Conservation (phyloP, 2,113 vertebrate genomes). For the Macaca nemestrina region DNA sequence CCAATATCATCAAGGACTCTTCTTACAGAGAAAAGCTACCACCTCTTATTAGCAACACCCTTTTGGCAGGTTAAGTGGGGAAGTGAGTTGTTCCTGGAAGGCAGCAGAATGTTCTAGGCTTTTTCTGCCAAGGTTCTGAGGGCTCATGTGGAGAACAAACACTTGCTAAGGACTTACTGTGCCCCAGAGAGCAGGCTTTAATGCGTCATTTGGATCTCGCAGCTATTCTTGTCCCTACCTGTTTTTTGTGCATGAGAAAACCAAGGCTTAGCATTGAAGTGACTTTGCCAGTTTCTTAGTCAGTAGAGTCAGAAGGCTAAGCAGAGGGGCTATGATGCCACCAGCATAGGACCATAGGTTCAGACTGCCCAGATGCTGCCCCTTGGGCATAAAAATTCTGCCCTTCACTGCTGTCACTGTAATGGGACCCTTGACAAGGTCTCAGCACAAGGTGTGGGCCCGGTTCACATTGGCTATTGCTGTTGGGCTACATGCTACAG, state of each 20-base stretch:
- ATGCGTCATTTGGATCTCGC: rapidly evolving
- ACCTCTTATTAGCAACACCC: not conserved
- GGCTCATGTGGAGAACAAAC: not conserved
- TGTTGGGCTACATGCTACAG: not conserved
- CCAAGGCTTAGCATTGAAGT: not conserved
- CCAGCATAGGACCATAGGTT: not conserved
- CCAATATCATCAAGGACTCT: not conserved
- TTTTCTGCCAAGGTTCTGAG: not conserved
- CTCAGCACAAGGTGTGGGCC: not conserved
- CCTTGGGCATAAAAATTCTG: rapidly evolving
- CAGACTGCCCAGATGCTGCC: not conserved
- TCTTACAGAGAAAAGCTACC: not conserved
- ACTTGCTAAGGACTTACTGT: not conserved
- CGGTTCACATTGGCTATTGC: rapidly evolving
- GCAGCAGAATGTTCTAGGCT: not conserved
- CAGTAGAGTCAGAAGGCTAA: not conserved
- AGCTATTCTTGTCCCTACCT: not conserved
- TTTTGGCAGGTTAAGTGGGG: not conserved
- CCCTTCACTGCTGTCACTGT: not conserved
- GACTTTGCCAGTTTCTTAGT: not conserved
- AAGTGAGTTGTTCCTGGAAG: not conserved
- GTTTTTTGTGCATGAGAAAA: not conserved
- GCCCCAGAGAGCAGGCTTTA: not conserved
- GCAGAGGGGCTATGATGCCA: not conserved
- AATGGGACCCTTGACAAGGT: not conserved